Evolutionary conservation across 2,888 invertebrate species (phyloP), one percentile per base, ranked within the genome.

Genomic region (Lordiphosa fenestrarum): DNA sequence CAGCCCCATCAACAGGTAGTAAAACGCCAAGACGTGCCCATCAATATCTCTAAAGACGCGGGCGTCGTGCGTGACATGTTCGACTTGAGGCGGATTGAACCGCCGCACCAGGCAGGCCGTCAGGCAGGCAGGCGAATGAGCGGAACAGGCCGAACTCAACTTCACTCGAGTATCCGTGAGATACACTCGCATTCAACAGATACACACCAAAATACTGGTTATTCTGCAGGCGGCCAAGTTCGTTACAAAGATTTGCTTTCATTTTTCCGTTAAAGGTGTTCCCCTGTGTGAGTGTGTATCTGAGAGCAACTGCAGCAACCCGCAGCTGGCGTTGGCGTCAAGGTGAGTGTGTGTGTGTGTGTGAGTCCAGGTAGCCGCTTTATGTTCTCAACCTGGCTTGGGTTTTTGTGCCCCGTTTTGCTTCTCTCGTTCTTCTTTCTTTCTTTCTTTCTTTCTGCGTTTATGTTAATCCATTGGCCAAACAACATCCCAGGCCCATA

Each of bases 21-120:
- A 85, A 84, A 85, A 74, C 67, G 73, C 64, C 73, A 71, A 82
- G 86, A 87, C 87, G 87, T 87, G 87, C 86, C 73, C 84, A 61
- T 52, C 15, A 46, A 51, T 25, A 71, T 80, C 65, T 73, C 70
- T 66, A 71, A 72, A 77, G 80, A 30, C 30, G 77, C 76, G 64
- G 68, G 61, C 68, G 64, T 53, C 76, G 75, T 85, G 84, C 84
- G 85, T 81, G 84, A 83, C 85, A 83, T 71, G 74, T 70, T 70
- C 68, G 54, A 49, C 59, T 58, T 53, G 33, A 40, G 68, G 53
- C 53, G n/a, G 66, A 54, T 21, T 35, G 39, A 13, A 52, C 12
- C 23, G 30, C n/a, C 37, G 6, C 21, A 19, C 49, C 13, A 19
- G 19, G 19, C 19, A 19, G 19, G 19, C 33, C n/a, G n/a, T n/a